Conservation (phyloP, 2,113 vertebrate species). For the Petrocephalus zakoni region DNA sequence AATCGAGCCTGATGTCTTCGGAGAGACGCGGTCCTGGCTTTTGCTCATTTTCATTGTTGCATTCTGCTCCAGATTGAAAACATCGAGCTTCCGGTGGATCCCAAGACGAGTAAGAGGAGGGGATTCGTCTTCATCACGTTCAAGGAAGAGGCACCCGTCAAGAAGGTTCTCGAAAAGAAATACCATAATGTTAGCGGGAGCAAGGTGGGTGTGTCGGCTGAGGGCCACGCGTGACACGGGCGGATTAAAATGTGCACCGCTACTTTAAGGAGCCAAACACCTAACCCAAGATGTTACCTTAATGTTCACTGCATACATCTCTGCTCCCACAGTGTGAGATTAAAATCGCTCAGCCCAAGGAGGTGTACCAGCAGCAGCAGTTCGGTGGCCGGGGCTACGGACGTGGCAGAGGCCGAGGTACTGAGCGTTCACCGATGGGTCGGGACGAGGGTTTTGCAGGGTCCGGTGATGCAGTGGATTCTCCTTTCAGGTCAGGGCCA, state of each 20-base stretch:
- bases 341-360: constrained; percentile 96
- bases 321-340: constrained; percentile 81
- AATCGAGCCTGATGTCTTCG: too few species aligned
- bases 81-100: constrained; percentile 95
- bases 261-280: neutral
- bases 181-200: constrained; percentile 92
- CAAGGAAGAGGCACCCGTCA: constrained; percentile 88
- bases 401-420: constrained; percentile 79
- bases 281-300: neutral
- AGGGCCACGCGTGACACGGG: neutral
- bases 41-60: neutral
- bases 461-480: neutral
- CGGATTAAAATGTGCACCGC: neutral
- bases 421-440: constrained; percentile 39
- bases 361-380: constrained; percentile 97
- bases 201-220: constrained; percentile 65
- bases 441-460: neutral
- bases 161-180: constrained; percentile 93
- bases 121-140: constrained; percentile 98
- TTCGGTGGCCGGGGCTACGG: constrained; percentile 65
- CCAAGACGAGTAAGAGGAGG: constrained; percentile 93
- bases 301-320: neutral
- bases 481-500: constrained; percentile 78
- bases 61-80: constrained; percentile 76
- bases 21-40: neutral